A percentile compares a stretch with the other conserved stretches of the same genome.
phyloP scores from a whole-genome alignment of 2,888 invertebrate genomes.

The Abrostola tripartita region DNA sequence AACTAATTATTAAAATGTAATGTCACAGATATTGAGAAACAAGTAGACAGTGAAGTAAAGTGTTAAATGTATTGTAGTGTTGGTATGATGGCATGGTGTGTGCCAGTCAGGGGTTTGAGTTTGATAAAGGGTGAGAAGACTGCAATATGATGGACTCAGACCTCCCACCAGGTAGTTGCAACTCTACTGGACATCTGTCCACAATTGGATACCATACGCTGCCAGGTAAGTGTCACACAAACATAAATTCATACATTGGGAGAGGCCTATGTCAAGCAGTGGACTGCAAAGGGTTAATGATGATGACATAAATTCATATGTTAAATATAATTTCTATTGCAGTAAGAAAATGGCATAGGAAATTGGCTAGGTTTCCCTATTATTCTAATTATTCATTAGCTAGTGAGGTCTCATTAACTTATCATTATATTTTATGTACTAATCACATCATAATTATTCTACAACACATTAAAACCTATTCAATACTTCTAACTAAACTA shows the following conservation, averaged over 20 bases:
- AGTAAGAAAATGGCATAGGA: no score
- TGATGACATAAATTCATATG: background rate
- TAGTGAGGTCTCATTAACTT: no score
- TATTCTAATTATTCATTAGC: no score
- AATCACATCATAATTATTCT: no score
- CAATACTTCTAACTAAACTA: background rate
- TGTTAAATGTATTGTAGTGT: constrained; percentile 62
- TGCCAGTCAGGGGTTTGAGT: constrained; percentile 54
- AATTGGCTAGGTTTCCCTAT: no score
- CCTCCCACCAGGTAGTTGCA: constrained; percentile 85
- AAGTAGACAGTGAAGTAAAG: constrained; percentile 35
- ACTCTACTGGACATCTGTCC: constrained; percentile 87
- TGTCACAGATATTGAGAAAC: constrained; percentile 48
- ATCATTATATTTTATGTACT: no score
- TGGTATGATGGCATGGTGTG: constrained; percentile 65
- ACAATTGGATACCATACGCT: constrained; percentile 84
- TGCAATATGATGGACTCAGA: constrained; percentile 85
- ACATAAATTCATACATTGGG: background rate
- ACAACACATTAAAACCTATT: background rate
- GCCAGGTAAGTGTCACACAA: constrained; percentile 69
- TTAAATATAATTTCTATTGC: background rate
- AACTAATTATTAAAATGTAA: constrained; percentile 43
- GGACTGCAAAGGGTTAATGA: no score
- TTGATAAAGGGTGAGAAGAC: constrained; percentile 60
- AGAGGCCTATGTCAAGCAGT: no score